Conservation (phyloP, 1,140 invertebrate species). For the Zaprionus taronus region DNA sequence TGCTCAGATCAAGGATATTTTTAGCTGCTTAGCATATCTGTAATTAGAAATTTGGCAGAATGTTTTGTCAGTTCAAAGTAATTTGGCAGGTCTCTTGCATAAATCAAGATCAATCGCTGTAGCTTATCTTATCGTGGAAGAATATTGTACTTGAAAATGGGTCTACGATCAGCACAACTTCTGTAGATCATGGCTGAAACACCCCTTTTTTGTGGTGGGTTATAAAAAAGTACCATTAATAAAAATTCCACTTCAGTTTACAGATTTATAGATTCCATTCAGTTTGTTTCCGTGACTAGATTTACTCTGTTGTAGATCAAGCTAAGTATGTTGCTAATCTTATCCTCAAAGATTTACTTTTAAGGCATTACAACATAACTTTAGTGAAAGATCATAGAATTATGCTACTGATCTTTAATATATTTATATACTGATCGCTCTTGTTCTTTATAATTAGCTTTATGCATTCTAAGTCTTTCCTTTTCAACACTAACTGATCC, state of each 20-base stretch:
- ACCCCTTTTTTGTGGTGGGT: background rate
- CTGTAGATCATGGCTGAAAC: background rate
- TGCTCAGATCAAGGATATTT: background rate
- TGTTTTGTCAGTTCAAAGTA: background rate
- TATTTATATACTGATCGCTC: no score
- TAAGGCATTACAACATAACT: background rate
- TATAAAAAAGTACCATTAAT: background rate
- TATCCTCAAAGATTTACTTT: background rate
- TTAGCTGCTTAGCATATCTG: background rate
- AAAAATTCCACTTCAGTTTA: background rate
- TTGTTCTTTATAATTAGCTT: no score
- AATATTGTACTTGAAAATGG: background rate
- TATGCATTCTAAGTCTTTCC: no score
- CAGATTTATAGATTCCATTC: background rate
- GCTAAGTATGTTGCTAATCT: background rate
- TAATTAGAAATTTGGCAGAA: background rate
- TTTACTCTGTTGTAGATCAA: background rate
- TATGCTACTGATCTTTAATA: no score
- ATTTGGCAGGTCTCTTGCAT: background rate
- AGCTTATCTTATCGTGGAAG: background rate
- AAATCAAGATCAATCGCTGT: background rate
- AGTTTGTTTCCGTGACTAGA: background rate
- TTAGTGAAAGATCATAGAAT: background rate
- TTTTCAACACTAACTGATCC: no score
- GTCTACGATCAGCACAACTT: background rate